Evolutionary conservation across 2,113 vertebrate genomes (phyloP).

Genomic region (Patagioenas fasciata): DNA sequence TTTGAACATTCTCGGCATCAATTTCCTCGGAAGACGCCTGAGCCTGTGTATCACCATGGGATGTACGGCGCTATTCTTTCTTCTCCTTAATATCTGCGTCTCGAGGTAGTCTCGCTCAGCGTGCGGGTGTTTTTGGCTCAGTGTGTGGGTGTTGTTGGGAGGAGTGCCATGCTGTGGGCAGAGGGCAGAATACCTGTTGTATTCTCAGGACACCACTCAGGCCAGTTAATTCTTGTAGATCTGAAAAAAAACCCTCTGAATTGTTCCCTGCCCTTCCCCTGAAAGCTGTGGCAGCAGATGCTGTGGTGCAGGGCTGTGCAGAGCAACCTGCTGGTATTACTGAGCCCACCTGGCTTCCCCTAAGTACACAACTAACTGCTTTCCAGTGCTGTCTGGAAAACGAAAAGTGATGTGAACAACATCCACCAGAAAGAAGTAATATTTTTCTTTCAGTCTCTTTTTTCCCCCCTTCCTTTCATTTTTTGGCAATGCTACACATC

Average conservation of each 20-base stretch:
- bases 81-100: constrained; percentile 89
- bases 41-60: constrained; percentile 85
- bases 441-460: background rate
- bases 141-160: too few relatives aligned
- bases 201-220: background rate
- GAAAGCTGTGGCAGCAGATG: background rate
- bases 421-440: background rate
- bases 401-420: background rate
- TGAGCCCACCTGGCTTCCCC: background rate
- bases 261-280: background rate
- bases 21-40: constrained; percentile 82
- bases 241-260: background rate
- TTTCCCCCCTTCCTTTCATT: rapidly evolving
- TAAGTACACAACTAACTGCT: background rate
- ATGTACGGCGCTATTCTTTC: constrained; percentile 83
- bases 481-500: background rate
- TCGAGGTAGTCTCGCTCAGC: constrained; percentile 78
- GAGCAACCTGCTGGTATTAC: background rate
- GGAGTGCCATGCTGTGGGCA: background rate
- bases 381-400: background rate
- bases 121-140: rapidly evolving
- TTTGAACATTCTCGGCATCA: constrained; percentile 87
- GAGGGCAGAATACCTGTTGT: background rate
- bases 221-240: background rate
- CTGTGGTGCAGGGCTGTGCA: background rate